phyloP scores from a whole-genome alignment of 2,113 vertebrate genomes.

The Lophura nycthemera region DNA sequence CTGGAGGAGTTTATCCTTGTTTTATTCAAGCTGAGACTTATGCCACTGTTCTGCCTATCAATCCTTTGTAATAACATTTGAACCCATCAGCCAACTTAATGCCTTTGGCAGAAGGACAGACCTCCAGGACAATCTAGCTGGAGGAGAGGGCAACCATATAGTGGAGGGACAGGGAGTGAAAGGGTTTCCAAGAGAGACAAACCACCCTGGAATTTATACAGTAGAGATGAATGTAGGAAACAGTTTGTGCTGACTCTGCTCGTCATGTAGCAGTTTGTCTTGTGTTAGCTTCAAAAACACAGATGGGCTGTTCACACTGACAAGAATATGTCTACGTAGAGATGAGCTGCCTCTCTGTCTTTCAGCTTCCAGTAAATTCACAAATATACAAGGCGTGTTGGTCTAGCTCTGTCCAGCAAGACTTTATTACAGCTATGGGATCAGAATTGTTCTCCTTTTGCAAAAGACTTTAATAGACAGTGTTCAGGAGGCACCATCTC shows the following conservation, averaged over 20 bases:
- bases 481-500: neutral
- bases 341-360: neutral
- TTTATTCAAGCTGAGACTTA: neutral
- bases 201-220: neutral
- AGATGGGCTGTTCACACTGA: neutral
- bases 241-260: neutral
- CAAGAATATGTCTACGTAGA: neutral
- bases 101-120: neutral
- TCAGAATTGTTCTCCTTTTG: neutral
- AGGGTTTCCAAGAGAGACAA: neutral
- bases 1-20: neutral
- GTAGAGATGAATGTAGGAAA: neutral
- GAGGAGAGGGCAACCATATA: neutral
- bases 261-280: neutral
- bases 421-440: neutral
- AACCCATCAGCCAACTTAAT: rapidly evolving
- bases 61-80: neutral
- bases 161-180: neutral
- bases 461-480: neutral
- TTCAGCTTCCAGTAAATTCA: neutral
- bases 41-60: neutral
- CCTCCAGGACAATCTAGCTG: neutral
- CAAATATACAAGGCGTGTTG: neutral
- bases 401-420: neutral
- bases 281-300: neutral